phyloP scores from a whole-genome alignment of 2,888 invertebrate genomes.

The Euclidia mi region DNA sequence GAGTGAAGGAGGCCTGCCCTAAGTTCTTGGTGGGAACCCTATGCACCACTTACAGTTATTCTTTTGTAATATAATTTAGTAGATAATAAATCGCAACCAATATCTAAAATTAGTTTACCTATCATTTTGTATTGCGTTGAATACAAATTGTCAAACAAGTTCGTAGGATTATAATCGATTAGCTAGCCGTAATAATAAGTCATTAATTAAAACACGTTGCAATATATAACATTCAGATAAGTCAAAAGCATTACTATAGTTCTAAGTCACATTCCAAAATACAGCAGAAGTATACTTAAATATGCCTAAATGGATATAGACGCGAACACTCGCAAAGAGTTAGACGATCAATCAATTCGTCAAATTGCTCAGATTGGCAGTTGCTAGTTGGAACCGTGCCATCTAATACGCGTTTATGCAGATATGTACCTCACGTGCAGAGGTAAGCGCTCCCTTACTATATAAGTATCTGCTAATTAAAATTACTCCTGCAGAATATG shows the following conservation, averaged over 20 bases:
- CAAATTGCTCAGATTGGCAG: constrained; percentile 58
- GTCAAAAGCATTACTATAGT: constrained; percentile 2
- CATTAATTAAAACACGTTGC: no score
- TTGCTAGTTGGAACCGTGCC: constrained; percentile 29
- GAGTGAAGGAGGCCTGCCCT: no score
- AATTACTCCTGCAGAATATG: constrained; percentile 31
- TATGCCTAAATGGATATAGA: constrained; percentile 9
- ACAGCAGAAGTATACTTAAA: background rate
- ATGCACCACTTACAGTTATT: no score
- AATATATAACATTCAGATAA: background rate
- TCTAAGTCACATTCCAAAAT: no score
- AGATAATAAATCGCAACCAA: no score
- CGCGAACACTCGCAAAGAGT: constrained; percentile 5
- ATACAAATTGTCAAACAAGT: no score
- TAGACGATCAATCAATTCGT: constrained; percentile 58
- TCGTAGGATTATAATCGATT: no score
- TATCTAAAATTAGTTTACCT: no score
- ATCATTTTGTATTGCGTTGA: no score
- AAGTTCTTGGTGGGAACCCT: no score
- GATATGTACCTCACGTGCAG: constrained; percentile 35
- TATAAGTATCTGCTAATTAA: constrained; percentile 24
- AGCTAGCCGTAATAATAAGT: no score
- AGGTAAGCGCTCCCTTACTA: constrained; percentile 23
- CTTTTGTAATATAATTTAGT: no score
- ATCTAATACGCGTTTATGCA: constrained; percentile 54